Conservation (phyloP, 2,888 invertebrate species). For the Agrilus biguttatus region DNA sequence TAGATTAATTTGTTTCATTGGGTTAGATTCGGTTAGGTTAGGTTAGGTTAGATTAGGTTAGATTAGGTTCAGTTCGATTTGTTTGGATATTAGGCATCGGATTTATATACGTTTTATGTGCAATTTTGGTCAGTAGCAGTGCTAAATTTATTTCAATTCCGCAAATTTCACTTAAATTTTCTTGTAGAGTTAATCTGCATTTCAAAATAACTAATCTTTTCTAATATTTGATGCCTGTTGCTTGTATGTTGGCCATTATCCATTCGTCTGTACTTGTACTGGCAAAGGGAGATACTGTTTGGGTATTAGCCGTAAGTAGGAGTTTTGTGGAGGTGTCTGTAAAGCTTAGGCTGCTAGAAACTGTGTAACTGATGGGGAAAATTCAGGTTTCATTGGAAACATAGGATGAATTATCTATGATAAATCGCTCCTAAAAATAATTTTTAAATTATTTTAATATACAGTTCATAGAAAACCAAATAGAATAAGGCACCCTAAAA, state of each 20-base stretch:
- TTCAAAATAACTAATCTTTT: too few species aligned
- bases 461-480: too few species aligned
- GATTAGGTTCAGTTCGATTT: too few species aligned
- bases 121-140: too few species aligned
- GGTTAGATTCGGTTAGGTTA: too few species aligned
- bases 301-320: conserved; percentile 32
- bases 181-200: not conserved
- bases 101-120: too few species aligned
- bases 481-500: too few species aligned
- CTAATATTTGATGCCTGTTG: conserved; percentile 39
- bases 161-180: conserved; percentile 6
- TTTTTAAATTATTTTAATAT: not conserved
- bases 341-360: conserved; percentile 28
- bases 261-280: conserved; percentile 30
- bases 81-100: too few species aligned
- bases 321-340: conserved; percentile 31
- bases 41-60: too few species aligned
- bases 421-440: conserved; percentile 10
- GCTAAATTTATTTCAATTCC: too few species aligned
- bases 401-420: conserved; percentile 3
- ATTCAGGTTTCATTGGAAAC: conserved; percentile 30
- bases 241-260: conserved; percentile 48
- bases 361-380: conserved; percentile 38
- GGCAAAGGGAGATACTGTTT: conserved; percentile 14
- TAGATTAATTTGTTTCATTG: too few species aligned